Evolutionary conservation across 2,888 invertebrate genomes (phyloP), one percentile per base, ranked within the genome.

Genomic region (Chymomyza procnemis): DNA sequence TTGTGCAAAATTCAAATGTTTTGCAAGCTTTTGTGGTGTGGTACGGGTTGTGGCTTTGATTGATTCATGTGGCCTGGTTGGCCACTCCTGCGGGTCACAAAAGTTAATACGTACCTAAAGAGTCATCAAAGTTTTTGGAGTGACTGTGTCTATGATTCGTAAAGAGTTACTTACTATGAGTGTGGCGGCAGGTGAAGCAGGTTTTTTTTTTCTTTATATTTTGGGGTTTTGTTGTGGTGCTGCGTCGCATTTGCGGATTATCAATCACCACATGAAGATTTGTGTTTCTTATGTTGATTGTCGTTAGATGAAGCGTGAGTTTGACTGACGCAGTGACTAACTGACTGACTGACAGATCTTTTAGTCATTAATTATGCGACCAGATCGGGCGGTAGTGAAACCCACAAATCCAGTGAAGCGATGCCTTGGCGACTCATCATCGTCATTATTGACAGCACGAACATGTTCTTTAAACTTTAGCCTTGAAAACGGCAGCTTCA

Each of bases 381-480:
- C 78, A 70, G 55, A 18, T 22, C 60, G 57, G 68, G 69, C 58
- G 48, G 48, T 14, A 58, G 57, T 54, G 67, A 65, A 59, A 74
- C 62, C 74, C 64, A 74, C 76, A 74, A 66, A 80, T 72, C 75
- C 76, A 71, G 76, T 68, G 71, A 60, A 48, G 67, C 64, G 52
- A 55, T 67, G 75, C 67, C 64, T 67, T 77, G 67, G 72, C 75
- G 75, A 79, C 79, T 85, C 80, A 85, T 84, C 83, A 87, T 82
- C 85, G 85, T 87, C 83, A 84, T 85, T 84, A 84, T 87, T 83
- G 83, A 84, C 87, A 84, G 82, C 74, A 76, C 69, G 72, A 85
- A 80, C 80, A 80, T 85, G 87, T 84, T 84, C 87, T 87, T 85
- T 87, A 78, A 85, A 82, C 75, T 85, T 80, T 87, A 80, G 85